phyloP scores from a whole-genome alignment of 2,888 invertebrate genomes.

The Drosophila percnosoma region DNA sequence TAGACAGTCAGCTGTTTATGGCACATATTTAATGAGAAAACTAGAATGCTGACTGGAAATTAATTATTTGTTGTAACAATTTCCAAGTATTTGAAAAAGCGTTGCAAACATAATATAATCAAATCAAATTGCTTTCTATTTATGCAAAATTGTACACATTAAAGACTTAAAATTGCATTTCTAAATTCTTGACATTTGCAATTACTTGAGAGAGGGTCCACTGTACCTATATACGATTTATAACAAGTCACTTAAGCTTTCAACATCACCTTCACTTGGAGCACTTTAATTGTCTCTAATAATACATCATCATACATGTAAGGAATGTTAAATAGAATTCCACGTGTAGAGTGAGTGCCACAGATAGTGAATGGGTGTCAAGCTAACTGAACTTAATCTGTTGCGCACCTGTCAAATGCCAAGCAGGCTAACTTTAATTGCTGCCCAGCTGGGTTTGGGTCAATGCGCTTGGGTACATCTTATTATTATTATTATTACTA shows the following conservation, averaged over 20 bases:
- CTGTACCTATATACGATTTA: slow-evolving; percentile 1
- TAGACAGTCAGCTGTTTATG: no score
- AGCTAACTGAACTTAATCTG: slow-evolving; percentile 42
- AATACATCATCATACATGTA: slow-evolving; percentile 42
- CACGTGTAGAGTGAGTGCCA: background rate
- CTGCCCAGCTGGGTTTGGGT: slow-evolving; percentile 41
- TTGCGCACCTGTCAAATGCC: slow-evolving; percentile 33
- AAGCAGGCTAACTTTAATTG: slow-evolving; percentile 27
- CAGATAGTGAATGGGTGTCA: slow-evolving; percentile 17
- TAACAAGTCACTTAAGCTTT: slow-evolving; percentile 21
- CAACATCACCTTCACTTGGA: slow-evolving; percentile 16
- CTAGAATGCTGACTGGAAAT: no score
- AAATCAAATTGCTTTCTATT: no score
- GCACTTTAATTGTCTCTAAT: slow-evolving; percentile 57
- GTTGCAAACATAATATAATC: no score
- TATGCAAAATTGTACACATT: no score
- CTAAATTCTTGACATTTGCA: background rate
- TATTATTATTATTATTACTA: background rate
- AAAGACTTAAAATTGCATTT: background rate
- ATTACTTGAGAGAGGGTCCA: background rate
- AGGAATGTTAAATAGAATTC: background rate
- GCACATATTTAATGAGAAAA: no score
- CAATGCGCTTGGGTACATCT: slow-evolving; percentile 43
- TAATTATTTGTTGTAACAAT: no score
- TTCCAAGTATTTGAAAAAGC: fast-evolving